phyloP scores from a whole-genome alignment of 2,888 invertebrate species.

The Chloroclystis v-ata region DNA sequence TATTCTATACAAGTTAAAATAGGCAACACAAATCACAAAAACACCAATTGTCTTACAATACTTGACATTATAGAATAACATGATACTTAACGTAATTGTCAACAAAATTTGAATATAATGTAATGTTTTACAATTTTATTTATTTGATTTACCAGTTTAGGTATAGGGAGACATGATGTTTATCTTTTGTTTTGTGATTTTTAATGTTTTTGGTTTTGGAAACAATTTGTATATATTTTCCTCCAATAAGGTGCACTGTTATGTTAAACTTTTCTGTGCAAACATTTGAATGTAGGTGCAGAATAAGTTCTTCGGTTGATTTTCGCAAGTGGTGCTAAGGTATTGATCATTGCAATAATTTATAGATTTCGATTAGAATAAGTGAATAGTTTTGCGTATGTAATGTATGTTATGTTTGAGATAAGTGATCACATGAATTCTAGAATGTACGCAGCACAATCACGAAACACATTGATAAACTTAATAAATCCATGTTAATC shows the following conservation, averaged over 20 bases:
- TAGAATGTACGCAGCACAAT: slow-evolving; percentile 67
- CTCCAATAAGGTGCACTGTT: not conserved
- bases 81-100: not conserved
- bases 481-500: slow-evolving; percentile 75
- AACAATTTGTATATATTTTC: not conserved
- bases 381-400: slow-evolving; percentile 22
- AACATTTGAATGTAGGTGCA: not conserved
- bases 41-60: slow-evolving; percentile 24
- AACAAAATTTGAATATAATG: slow-evolving; percentile 29
- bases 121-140: slow-evolving; percentile 32
- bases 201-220: slow-evolving; percentile 21
- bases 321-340: slow-evolving; percentile 40
- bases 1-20: slow-evolving; percentile 52
- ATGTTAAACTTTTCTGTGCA: not conserved
- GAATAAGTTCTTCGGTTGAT: not conserved
- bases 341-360: slow-evolving; percentile 27
- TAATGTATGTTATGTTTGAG: slow-evolving; percentile 45
- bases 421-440: slow-evolving; percentile 59
- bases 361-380: slow-evolving; percentile 10
- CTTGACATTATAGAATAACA: not conserved
- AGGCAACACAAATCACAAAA: slow-evolving; percentile 38
- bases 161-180: slow-evolving; percentile 33
- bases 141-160: slow-evolving; percentile 37
- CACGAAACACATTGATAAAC: slow-evolving; percentile 71
- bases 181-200: slow-evolving; percentile 47